Percentiles rank a stretch among this genome's conserved stretches.
Conservation (phyloP, 2,113 vertebrate genomes). For the Pangasianodon gigas region DNA sequence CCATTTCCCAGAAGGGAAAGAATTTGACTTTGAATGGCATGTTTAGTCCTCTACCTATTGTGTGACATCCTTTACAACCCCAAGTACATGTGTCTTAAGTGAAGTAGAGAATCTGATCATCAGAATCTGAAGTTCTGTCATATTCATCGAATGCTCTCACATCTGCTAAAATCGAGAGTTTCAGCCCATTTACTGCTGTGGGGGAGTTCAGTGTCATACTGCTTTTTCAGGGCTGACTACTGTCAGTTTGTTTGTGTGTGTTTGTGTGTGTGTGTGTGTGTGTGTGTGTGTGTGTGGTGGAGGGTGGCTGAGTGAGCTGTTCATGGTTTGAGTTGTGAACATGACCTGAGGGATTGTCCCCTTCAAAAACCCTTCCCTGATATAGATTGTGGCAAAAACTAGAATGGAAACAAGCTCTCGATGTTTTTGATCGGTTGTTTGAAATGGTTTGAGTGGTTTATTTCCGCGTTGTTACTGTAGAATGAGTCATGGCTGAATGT, state of each 20-base stretch:
- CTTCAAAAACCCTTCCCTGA: slow-evolving; percentile 38
- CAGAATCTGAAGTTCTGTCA: neutral
- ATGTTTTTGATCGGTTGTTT: slow-evolving; percentile 35
- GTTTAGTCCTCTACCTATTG: neutral
- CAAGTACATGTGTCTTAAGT: neutral
- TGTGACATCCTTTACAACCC: neutral
- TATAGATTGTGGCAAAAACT: slow-evolving; percentile 27
- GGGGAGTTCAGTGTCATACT: slow-evolving; percentile 29
- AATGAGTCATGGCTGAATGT: slow-evolving; percentile 37
- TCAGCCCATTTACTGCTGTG: slow-evolving; percentile 25
- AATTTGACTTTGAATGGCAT: neutral
- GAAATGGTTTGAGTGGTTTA: slow-evolving; percentile 38
- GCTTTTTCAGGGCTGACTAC: slow-evolving; percentile 5
- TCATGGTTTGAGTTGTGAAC: slow-evolving; percentile 39
- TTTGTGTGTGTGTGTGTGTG: slow-evolving; percentile 22
- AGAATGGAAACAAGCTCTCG: slow-evolving; percentile 37
- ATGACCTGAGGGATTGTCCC: slow-evolving; percentile 41
- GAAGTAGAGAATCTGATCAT: neutral
- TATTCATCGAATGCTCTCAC: slow-evolving; percentile 15
- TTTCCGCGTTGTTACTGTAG: slow-evolving; percentile 52
- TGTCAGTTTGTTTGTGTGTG: slow-evolving; percentile 32
- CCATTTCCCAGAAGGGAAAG: neutral
- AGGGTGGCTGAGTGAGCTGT: slow-evolving; percentile 15
- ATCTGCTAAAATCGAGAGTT: slow-evolving; percentile 37
- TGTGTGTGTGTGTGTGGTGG: slow-evolving; percentile 23